Base-by-base conservation (phyloP, 2,113 vertebrate genomes). In the Herpetotheres cachinnans region DNA sequence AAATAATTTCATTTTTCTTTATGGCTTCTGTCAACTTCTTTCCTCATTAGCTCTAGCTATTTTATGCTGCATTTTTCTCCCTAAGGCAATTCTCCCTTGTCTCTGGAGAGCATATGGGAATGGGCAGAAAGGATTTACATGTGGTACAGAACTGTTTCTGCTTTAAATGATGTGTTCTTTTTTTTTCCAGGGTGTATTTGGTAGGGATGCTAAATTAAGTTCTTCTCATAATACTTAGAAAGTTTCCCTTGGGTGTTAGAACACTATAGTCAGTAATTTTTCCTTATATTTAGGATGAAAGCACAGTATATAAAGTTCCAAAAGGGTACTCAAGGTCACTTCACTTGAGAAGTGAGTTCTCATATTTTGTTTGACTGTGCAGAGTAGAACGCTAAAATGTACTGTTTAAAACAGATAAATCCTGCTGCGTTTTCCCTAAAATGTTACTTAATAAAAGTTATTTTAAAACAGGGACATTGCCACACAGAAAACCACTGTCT, bases 1-100 rank as follows among this genome's bases (percentile, higher is more conserved):
- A 85, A 86, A 81, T 74, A 88, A 88, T 92, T 92, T 92, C 9
- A 56, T 73, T 93, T 94, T 88, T 78, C 52, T 83, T 92, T 72
- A 85, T 77, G 36, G 46, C 34, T 93, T 85, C 40, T 90, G 82
- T 93, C 89, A 93, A 29, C 49, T 86, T 88, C 71, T 82, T 82
- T 82, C 24, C 40, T 93, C 55, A 62, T 93, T 95, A 95, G 40
- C 15, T 73, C 18, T 88, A 69, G n/a, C 15, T 88, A 90, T 58
- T 95, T 90, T 50, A 73, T 77, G 24, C 40, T 83, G 52, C 40
- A 14, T 93, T 86, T 80, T 73, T 24, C 25, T 83, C 62, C 79
- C 49, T 59, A 50, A 93, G 76, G 54, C 62, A 90, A 34, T 92
- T 69, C 46, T 90, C 12, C 7, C 3, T 7, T 34, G 34, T 65